Evolutionary conservation across 2,113 vertebrate species (phyloP), one percentile per base, ranked within the genome.

Genomic region (Pontoporia blainvillei): DNA sequence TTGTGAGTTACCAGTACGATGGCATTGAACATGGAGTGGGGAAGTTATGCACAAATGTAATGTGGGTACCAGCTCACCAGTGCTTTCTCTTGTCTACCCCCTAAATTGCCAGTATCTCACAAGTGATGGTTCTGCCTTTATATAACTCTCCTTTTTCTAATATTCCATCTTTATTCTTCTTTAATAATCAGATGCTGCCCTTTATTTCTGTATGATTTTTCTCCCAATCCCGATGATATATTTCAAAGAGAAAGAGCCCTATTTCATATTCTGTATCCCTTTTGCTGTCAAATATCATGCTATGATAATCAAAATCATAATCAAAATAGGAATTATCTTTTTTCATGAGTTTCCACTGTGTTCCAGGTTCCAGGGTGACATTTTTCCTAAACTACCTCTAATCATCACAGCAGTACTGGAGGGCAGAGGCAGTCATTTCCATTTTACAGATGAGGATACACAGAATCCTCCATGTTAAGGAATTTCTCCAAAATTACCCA

Each of bases 41-140:
- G n/a, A 57, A 49, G 39, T 14, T 31, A 1, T 15, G 1, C 14
- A 1, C 1, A 29, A 57, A 1, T 3, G 0, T 18, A 18, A 8
- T 39, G 23, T 3, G 8, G 2, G 3, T 6, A 2, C n/a, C n/a
- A 39, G 17, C 52, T 29, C 8, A 5, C 39, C 21, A 10, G 39
- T 41, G 29, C 13, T 34, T 46, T 73, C 27, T 25, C 71, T 57
- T 76, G 59, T 86, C 79, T 69, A 2, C 6, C 25, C 52, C 39
- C 17, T 27, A 14, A 52, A n/a, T 46, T 25, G 21, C 46, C 39
- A 39, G 0, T 57, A 20, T 23, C 9, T 44, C 36, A 17, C 5
- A n/a, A 57, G 10, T n/a, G 61, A 31, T 31, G 23, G 52, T 76
- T 91, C 29, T 69, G 25, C 13, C 6, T 57, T 52, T 17, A 0